A percentile compares a stretch with the other conserved stretches of the same genome.
Conservation (phyloP, 2,797 vertebrate genomes). For the Mus minutoides region DNA sequence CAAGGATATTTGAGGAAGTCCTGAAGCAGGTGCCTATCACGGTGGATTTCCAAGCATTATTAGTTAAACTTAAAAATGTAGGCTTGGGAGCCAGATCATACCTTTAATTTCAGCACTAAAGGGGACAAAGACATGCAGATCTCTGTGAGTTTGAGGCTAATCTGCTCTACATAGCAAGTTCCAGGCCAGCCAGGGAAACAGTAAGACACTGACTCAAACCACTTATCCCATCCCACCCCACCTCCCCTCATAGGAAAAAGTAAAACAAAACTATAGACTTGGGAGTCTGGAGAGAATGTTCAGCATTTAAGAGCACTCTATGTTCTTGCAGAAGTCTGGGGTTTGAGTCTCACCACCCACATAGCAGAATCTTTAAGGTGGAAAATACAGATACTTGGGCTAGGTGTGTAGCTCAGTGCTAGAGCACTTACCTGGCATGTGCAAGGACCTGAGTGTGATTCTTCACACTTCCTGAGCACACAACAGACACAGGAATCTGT, state of each 20-base stretch:
- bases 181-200: neutral
- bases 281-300: neutral
- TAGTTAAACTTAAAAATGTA: conserved; percentile 2
- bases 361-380: neutral
- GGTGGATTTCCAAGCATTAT: neutral
- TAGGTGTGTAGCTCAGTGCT: neutral
- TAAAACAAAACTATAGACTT: neutral
- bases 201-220: neutral
- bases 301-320: neutral
- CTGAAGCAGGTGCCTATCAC: no score
- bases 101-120: neutral
- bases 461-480: neutral
- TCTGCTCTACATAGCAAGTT: neutral
- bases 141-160: neutral
- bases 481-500: neutral
- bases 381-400: neutral
- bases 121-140: neutral
- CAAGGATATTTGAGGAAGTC: neutral
- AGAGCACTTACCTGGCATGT: neutral
- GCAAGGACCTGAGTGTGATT: neutral
- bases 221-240: neutral
- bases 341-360: neutral
- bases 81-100: neutral
- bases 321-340: neutral
- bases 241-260: neutral